Percentiles rank a stretch among this genome's conserved stretches.
phyloP scores from a whole-genome alignment of 2,888 invertebrate species.

The Synanthedon myopaeformis region DNA sequence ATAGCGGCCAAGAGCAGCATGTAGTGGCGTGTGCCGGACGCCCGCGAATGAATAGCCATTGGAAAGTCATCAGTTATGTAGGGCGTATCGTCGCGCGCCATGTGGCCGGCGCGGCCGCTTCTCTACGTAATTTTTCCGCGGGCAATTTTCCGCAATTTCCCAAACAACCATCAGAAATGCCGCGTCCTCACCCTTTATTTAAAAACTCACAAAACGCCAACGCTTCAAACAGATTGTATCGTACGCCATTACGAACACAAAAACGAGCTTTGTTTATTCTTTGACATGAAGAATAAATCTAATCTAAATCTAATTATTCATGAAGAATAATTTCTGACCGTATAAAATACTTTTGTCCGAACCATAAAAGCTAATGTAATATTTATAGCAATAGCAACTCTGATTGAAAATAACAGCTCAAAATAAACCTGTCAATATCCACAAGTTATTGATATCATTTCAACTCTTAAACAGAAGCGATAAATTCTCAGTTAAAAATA shows the following conservation, averaged over 20 bases:
- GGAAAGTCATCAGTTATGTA: slow-evolving; percentile 69
- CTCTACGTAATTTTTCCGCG: slow-evolving; percentile 56
- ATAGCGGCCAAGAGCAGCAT: background rate
- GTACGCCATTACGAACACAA: slow-evolving; percentile 16
- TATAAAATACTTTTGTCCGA: background rate
- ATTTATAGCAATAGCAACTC: too few relatives aligned
- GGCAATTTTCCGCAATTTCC: slow-evolving; percentile 54
- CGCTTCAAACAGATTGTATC: slow-evolving; percentile 18
- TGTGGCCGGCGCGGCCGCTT: slow-evolving; percentile 42
- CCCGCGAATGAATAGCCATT: slow-evolving; percentile 62
- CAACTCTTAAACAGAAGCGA: background rate
- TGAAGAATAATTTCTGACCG: slow-evolving; percentile 4
- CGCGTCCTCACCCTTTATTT: slow-evolving; percentile 41
- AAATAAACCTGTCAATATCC: background rate
- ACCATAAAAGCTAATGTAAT: too few relatives aligned
- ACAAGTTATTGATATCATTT: background rate
- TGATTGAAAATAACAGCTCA: too few relatives aligned
- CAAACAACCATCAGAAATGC: slow-evolving; percentile 42
- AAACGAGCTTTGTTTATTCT: slow-evolving; percentile 14
- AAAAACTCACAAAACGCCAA: slow-evolving; percentile 33
- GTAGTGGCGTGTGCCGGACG: slow-evolving; percentile 11
- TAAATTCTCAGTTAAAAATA: too few relatives aligned
- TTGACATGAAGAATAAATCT: slow-evolving; percentile 22
- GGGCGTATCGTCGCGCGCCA: slow-evolving; percentile 60
- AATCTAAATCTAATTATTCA: too few relatives aligned